These are phyloP conservation scores for Luperina nickerlii DNA, from an alignment of 2,888 invertebrate genomes.

Conservation along the genomic window DNA sequence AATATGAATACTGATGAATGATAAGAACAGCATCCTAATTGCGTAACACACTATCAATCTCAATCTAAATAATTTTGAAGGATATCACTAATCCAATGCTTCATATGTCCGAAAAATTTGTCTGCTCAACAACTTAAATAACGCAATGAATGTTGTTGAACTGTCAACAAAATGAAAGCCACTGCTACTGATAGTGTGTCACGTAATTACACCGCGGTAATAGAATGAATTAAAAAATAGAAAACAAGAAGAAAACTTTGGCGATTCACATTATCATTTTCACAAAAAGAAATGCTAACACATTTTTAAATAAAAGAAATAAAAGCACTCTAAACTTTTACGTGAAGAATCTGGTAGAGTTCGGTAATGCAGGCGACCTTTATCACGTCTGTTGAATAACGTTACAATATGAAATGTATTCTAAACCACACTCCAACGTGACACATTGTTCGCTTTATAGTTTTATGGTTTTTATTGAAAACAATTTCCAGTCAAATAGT, in stretches of 20 bases:
- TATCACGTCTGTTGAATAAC: constrained; percentile 42
- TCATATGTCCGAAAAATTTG: too few relatives aligned
- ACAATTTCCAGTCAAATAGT: constrained; percentile 55
- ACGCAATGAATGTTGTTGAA: too few relatives aligned
- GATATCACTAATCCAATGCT: too few relatives aligned
- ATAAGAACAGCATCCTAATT: too few relatives aligned
- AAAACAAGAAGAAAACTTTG: constrained; percentile 10
- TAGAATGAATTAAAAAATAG: neutral
- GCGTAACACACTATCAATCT: too few relatives aligned
- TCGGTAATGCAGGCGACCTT: constrained; percentile 16
- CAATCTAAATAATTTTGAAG: too few relatives aligned
- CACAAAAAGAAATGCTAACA: constrained; percentile 11
- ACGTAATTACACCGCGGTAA: too few relatives aligned
- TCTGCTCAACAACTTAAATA: too few relatives aligned
- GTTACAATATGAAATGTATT: constrained; percentile 44
- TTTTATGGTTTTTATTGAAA: constrained; percentile 44
- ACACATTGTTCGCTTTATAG: constrained; percentile 31
- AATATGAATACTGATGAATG: too few relatives aligned
- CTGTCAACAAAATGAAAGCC: too few relatives aligned
- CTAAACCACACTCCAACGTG: constrained; percentile 40
- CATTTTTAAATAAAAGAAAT: constrained; percentile 17
- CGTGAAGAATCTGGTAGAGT: constrained; percentile 9
- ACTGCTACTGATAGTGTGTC: too few relatives aligned
- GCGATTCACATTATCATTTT: neutral
- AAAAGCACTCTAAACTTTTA: constrained; percentile 34